Evolutionary conservation across 1,140 invertebrate species (phyloP), one percentile per base, ranked within the genome.

Genomic region (Branchinecta lindahli): DNA sequence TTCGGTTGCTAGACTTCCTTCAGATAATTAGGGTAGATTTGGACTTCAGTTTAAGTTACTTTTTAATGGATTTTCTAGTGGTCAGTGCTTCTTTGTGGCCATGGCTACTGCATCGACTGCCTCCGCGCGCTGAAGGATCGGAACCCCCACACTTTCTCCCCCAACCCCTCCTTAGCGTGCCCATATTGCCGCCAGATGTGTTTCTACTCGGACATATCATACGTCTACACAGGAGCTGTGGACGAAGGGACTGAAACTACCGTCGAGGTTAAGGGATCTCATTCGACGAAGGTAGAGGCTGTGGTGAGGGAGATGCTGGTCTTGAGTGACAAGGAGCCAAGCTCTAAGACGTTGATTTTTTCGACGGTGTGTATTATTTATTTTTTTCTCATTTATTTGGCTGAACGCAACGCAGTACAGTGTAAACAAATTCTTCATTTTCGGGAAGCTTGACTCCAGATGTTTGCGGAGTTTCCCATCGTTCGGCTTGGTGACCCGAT

Each of bases 221-320:
- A 84, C 75, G 85, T 87, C 46, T 81, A 83, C 73, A 81, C 80
- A 6, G 75, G 74, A 72, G 68, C 72, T 70, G n/a, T 74, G 71
- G 72, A 73, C 15, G 20, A n/a, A 7, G 69, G 45, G 7, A 12
- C n/a, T 7, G 20, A 10, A 10, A 68, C 44, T 18, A 45, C 47
- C 7, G 69, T 70, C 21, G 66, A 72, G 66, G 74, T 80, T 3
- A 76, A 78, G 70, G 87, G 87, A 4, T 83, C 84, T 70, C 83
- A 85, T 76, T 90, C 88, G 0, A 86, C 85, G 3, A 91, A 91
- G 82, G 83, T 91, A 8, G 81, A 85, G 70, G 84, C 80, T n/a
- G 81, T 91, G 66, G 80, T 90, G 5, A 76, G 81, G 68, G 78
- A 83, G 66, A 74, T 90, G 45, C 68, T 86, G 0, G 77, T 82